Percentiles rank a stretch among this genome's conserved stretches.
Evolutionary conservation across 1,140 invertebrate genomes (phyloP).

Genomic region (Diorhabda elongata): DNA sequence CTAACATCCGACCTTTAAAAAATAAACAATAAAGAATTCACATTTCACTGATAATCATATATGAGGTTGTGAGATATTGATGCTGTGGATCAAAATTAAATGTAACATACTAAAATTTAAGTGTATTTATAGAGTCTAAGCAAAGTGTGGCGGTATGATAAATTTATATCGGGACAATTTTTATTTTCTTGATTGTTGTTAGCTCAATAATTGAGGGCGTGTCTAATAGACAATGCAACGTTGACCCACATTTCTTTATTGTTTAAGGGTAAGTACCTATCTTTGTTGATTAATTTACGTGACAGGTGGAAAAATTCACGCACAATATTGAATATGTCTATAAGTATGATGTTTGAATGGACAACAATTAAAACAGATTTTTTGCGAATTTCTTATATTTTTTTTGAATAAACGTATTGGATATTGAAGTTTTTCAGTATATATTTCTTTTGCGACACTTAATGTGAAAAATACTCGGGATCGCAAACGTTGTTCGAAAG

Average conservation of each 20-base stretch:
- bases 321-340: too few relatives aligned
- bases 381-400: too few relatives aligned
- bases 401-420: too few relatives aligned
- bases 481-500: too few relatives aligned
- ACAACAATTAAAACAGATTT: too few relatives aligned
- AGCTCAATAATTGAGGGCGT: constrained; percentile 29
- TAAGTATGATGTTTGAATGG: too few relatives aligned
- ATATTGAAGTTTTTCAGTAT: too few relatives aligned
- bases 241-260: constrained; percentile 26
- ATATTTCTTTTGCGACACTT: too few relatives aligned
- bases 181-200: not conserved
- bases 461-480: too few relatives aligned
- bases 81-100: constrained; percentile 1
- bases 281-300: too few relatives aligned
- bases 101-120: not conserved
- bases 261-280: constrained; percentile 8
- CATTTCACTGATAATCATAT: not conserved
- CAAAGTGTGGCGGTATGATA: not conserved
- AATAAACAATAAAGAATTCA: not conserved
- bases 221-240: constrained; percentile 26
- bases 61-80: not conserved
- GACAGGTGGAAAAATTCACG: too few relatives aligned
- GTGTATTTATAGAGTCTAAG: too few relatives aligned
- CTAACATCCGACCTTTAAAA: not conserved
- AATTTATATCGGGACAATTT: not conserved